A percentile compares a stretch with the other conserved stretches of the same genome.
These are phyloP conservation scores for Eupithecia vulgata DNA, from an alignment of 2,888 invertebrate species.

Conservation along the genomic window DNA sequence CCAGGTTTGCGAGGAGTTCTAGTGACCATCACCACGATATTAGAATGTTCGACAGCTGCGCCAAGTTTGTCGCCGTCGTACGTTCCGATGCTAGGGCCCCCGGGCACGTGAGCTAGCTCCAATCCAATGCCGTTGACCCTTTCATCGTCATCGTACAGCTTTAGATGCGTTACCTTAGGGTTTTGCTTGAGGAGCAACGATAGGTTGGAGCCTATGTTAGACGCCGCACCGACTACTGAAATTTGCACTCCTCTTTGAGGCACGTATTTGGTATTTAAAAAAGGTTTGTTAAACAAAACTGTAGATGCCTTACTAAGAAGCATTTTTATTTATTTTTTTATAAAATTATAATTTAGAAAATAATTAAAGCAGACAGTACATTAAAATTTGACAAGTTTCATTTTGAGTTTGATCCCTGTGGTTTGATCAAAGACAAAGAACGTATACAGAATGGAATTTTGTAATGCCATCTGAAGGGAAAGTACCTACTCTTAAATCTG, in stretches of 20 bases:
- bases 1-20: slow-evolving; percentile 56
- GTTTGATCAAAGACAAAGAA: background rate
- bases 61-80: slow-evolving; percentile 55
- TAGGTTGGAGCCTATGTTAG: slow-evolving; percentile 62
- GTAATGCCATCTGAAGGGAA: too few relatives aligned
- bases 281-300: slow-evolving; percentile 29
- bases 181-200: slow-evolving; percentile 64
- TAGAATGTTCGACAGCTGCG: slow-evolving; percentile 53
- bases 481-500: too few relatives aligned
- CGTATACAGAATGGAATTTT: too few relatives aligned
- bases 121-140: slow-evolving; percentile 57
- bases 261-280: slow-evolving; percentile 25
- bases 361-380: background rate
- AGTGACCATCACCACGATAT: slow-evolving; percentile 61
- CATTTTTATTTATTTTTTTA: slow-evolving; percentile 23
- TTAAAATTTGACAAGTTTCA: background rate
- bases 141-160: slow-evolving; percentile 62
- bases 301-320: slow-evolving; percentile 35
- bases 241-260: slow-evolving; percentile 58
- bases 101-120: slow-evolving; percentile 61
- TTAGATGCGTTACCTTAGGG: slow-evolving; percentile 55
- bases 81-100: slow-evolving; percentile 53
- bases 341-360: background rate
- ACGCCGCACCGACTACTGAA: slow-evolving; percentile 64
- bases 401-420: too few relatives aligned